Percentiles rank a stretch among this genome's conserved stretches.
Conservation (phyloP, 2,113 vertebrate species). For the Thunnus thynnus region DNA sequence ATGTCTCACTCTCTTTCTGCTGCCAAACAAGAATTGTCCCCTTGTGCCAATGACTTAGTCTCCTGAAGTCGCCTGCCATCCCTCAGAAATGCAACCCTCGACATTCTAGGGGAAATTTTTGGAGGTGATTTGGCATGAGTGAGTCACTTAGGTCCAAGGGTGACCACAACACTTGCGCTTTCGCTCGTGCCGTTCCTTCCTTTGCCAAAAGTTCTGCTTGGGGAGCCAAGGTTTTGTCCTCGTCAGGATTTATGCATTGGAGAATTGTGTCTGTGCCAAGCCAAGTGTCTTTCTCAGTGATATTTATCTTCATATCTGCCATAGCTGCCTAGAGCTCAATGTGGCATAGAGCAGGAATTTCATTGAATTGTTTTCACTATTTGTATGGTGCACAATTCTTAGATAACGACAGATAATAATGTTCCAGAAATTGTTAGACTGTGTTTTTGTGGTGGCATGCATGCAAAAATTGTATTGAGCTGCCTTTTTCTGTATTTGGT, state of each 20-base stretch:
- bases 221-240: constrained; percentile 29
- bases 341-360: background rate
- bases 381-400: background rate
- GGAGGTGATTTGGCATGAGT: constrained; percentile 48
- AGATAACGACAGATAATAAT: background rate
- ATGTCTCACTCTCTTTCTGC: constrained; percentile 38
- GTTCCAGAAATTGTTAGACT: background rate
- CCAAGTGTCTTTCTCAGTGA: constrained; percentile 9
- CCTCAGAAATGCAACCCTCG: constrained; percentile 59
- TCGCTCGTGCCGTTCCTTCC: constrained; percentile 65
- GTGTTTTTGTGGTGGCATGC: too few relatives aligned
- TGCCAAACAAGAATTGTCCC: constrained; percentile 62
- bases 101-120: constrained; percentile 62
- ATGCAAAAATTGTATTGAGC: too few relatives aligned
- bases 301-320: constrained; percentile 10
- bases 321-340: background rate
- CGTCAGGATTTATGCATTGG: constrained; percentile 24
- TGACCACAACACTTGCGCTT: constrained; percentile 70
- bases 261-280: constrained; percentile 29
- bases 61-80: constrained; percentile 48
- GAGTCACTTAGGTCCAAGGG: constrained; percentile 63
- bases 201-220: constrained; percentile 20
- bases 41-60: constrained; percentile 60
- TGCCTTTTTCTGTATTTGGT: too few relatives aligned
- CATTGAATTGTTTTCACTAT: background rate